These are phyloP conservation scores for Tachuris rubrigastra DNA, from an alignment of 2,113 vertebrate genomes.

Conservation along the genomic window DNA sequence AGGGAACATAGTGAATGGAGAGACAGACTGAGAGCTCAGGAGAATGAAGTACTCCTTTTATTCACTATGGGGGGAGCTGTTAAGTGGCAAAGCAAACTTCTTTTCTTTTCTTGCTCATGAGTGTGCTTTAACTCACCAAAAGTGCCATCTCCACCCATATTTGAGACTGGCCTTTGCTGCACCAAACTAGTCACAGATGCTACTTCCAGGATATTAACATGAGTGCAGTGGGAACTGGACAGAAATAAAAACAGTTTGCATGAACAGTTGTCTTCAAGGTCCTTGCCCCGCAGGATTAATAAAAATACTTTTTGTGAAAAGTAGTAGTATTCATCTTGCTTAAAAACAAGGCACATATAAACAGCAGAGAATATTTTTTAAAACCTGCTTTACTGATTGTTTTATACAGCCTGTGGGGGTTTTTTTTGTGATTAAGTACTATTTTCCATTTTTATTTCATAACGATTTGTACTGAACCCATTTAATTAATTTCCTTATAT, in stretches of 20 bases:
- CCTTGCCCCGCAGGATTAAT: background rate
- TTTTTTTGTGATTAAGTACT: background rate
- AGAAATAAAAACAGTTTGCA: background rate
- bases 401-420: background rate
- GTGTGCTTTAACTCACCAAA: background rate
- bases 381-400: background rate
- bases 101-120: background rate
- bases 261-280: background rate
- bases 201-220: background rate
- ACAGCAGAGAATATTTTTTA: background rate
- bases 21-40: constrained; percentile 14
- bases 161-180: background rate
- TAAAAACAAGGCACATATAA: background rate
- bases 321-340: background rate
- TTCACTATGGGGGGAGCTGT: background rate
- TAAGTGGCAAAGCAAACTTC: background rate
- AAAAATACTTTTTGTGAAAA: background rate
- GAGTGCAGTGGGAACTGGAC: background rate
- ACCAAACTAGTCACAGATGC: background rate
- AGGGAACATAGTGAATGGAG: background rate
- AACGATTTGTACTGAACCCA: background rate
- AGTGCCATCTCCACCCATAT: background rate
- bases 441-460: background rate
- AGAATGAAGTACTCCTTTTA: constrained; percentile 1
- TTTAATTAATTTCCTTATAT: background rate